phyloP scores from a whole-genome alignment of 2,797 vertebrate species.

The Helicolenus hilgendorfi region DNA sequence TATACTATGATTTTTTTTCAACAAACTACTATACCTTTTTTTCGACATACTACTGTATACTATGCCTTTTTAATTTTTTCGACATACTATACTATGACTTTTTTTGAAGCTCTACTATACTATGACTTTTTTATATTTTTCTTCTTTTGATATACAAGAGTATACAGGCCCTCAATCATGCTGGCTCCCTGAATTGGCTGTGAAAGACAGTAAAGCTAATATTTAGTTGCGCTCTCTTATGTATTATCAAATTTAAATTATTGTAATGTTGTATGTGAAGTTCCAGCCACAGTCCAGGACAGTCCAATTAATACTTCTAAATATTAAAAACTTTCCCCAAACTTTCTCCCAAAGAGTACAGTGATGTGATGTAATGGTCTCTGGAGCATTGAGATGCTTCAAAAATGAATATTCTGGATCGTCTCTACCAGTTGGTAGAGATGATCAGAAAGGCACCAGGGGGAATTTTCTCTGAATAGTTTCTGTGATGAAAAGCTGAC shows the following conservation, averaged over 20 bases:
- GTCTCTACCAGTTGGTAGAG: neutral
- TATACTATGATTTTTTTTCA: too few species aligned
- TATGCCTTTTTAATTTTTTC: neutral
- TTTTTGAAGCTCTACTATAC: neutral
- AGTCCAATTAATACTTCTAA: constrained; percentile 11
- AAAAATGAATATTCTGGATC: neutral
- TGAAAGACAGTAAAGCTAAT: too few species aligned
- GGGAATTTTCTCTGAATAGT: constrained; percentile 5
- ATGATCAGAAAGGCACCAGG: neutral
- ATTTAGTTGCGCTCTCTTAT: too few species aligned
- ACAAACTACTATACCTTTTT: too few species aligned
- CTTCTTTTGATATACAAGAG: too few species aligned
- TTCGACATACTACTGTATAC: too few species aligned
- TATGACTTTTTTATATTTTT: too few species aligned
- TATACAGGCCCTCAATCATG: neutral
- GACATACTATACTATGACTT: neutral
- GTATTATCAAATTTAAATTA: too few species aligned
- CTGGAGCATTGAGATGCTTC: neutral
- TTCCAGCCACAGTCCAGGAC: neutral
- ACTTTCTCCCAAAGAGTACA: neutral
- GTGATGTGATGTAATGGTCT: neutral
- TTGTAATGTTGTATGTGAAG: too few species aligned
- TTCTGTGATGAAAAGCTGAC: constrained; percentile 27
- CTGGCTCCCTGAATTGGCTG: too few species aligned
- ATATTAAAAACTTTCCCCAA: neutral